These are phyloP conservation scores for Chloropsis hardwickii DNA, from an alignment of 2,113 vertebrate genomes.

Conservation along the genomic window DNA sequence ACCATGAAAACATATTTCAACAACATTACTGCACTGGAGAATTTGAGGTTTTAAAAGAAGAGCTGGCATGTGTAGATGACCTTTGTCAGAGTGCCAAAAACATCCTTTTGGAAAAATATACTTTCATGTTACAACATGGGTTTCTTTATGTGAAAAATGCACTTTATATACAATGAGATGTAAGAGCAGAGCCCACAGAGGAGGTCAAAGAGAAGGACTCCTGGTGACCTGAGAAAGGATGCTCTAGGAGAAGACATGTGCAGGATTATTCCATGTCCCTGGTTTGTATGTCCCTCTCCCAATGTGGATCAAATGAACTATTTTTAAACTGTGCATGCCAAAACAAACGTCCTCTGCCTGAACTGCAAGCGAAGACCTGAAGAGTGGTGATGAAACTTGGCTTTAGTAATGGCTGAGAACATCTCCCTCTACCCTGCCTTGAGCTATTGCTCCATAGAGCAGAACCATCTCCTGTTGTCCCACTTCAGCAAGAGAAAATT, in stretches of 20 bases:
- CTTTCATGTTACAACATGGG: neutral
- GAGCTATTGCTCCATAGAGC: neutral
- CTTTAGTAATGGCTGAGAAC: neutral
- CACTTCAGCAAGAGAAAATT: neutral
- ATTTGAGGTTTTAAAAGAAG: neutral
- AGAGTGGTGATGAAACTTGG: neutral
- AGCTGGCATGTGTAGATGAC: neutral
- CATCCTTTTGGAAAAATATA: neutral
- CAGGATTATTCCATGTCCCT: neutral
- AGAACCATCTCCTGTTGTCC: neutral
- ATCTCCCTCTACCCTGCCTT: neutral
- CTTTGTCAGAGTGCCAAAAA: constrained; percentile 18
- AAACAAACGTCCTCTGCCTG: neutral
- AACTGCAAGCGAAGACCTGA: neutral
- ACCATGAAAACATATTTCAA: neutral
- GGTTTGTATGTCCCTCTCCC: neutral
- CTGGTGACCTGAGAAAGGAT: neutral
- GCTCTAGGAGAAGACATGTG: neutral
- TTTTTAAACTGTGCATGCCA: neutral
- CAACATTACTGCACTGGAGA: neutral
- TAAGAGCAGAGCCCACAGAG: neutral
- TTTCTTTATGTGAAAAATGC: neutral
- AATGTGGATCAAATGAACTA: neutral
- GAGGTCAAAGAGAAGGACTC: neutral
- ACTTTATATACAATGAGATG: neutral